Base-by-base conservation (phyloP, 2,113 vertebrate species). In the Pontoporia blainvillei region DNA sequence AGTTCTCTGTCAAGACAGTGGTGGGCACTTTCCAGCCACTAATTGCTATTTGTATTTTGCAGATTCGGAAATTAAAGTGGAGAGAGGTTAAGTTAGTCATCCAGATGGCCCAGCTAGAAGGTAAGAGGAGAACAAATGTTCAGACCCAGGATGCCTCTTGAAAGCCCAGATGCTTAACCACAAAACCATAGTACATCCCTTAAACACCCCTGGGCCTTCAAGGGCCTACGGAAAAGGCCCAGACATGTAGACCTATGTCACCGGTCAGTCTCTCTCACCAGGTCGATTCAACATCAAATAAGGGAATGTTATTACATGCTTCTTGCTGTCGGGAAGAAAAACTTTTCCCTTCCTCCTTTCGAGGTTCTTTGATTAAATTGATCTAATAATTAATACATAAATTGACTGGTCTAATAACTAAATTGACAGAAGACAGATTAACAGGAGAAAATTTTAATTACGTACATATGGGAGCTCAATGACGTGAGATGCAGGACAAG, bases 211-310 rank as follows among this genome's bases (percentile, higher is more conserved):
- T 44, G 34, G 31, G 61, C 25, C 36, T 31, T 64, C 21, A 62
- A 3, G 34, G 52, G 52, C 5, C 31, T 14, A 3, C 11, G 29
- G 73, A 31, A 57, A 71, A 44, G 20, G 14, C 18, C 61, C n/a
- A 8, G 39, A 6, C 13, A 6, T 36, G 31, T 2, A n/a, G 41
- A 5, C 8, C 20, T 13, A 20, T 0, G 52, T 46, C 27, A 41
- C 12, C 0, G 0, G 10, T 5, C 21, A 3, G 10, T 5, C 86
- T 46, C 34, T 81, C 11, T 8, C 29, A 13, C 10, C 23, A 25
- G 0, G 2, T 54, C 10, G 1, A 15, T 2, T 6, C 46, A 31
- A 21, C 14, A n/a, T 10, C 34, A 6, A 12, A 0, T 14, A 61
- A 6, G 0, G 0, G 66, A n/a, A 41, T 13, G 12, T 4, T 23